Conservation (phyloP, 2,113 vertebrate genomes). For the Carettochelys insculpta region DNA sequence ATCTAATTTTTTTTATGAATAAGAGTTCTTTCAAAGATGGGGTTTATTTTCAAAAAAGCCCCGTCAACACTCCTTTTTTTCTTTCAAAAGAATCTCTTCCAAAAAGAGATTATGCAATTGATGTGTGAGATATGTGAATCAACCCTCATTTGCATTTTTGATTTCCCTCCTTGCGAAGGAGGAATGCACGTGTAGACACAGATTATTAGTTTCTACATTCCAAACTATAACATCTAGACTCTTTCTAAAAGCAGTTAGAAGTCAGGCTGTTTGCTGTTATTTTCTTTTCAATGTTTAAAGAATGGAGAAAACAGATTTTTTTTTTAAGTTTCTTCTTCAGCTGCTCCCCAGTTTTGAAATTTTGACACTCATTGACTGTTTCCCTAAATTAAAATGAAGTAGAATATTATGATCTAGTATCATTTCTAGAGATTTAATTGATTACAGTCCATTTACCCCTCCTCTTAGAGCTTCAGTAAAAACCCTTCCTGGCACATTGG, state of each 20-base stretch:
- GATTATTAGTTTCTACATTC: background rate
- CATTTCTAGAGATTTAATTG: background rate
- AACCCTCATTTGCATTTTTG: no score
- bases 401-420: background rate
- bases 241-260: rapidly evolving
- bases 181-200: no score
- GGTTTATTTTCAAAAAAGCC: no score
- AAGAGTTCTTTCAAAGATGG: no score
- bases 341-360: background rate
- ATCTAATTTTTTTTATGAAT: no score
- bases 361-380: background rate
- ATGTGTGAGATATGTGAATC: no score
- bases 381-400: rapidly evolving
- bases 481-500: no score
- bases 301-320: rapidly evolving
- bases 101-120: no score
- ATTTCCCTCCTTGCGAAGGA: no score
- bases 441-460: background rate
- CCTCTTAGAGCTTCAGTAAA: rapidly evolving
- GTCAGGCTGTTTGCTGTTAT: rapidly evolving
- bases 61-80: no score
- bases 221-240: background rate
- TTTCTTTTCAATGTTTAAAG: background rate
- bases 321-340: rapidly evolving
- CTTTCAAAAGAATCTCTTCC: no score